These are phyloP conservation scores for Onychorhynchus coronatus DNA, from an alignment of 2,113 vertebrate species.

Conservation along the genomic window DNA sequence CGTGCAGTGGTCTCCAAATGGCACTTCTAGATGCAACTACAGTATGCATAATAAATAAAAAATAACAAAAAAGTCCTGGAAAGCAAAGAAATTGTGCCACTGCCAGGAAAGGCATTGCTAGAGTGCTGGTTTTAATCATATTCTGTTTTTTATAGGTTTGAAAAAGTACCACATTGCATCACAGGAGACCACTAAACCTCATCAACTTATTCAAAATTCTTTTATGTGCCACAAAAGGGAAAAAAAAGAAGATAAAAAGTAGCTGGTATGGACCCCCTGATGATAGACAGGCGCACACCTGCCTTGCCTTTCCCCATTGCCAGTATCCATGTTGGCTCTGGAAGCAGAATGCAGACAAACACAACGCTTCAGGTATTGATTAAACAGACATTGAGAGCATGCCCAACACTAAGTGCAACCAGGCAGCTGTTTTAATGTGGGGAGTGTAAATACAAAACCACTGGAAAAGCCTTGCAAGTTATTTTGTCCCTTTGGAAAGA, in stretches of 20 bases:
- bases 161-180: neutral
- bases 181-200: slow-evolving; percentile 8
- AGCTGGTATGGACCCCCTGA: neutral
- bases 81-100: neutral
- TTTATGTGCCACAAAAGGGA: neutral
- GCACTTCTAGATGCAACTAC: neutral
- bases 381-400: neutral
- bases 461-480: neutral
- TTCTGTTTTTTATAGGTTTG: neutral
- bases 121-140: neutral
- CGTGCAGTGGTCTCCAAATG: neutral
- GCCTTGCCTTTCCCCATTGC: neutral
- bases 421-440: neutral
- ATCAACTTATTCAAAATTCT: slow-evolving; percentile 30
- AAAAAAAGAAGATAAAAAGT: neutral
- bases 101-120: slow-evolving; percentile 9
- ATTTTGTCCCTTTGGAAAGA: neutral
- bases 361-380: neutral
- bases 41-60: slow-evolving; percentile 21
- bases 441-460: neutral
- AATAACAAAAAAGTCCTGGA: slow-evolving; percentile 30
- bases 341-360: neutral
- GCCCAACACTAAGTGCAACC: neutral
- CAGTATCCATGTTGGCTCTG: neutral
- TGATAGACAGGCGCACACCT: neutral